phyloP scores from a whole-genome alignment of 2,888 invertebrate genomes.

The Dasypolia templi region DNA sequence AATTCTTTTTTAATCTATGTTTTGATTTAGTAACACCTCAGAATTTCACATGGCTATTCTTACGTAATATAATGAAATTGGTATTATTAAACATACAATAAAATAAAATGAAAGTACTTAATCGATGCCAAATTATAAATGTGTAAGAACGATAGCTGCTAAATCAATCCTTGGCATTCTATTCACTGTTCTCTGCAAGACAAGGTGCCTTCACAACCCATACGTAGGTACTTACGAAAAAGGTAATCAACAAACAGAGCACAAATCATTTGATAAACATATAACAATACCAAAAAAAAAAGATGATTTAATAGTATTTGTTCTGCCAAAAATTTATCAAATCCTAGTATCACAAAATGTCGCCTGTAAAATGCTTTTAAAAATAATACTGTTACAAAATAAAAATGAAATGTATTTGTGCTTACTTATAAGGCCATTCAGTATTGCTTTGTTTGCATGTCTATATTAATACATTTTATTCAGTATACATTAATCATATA shows the following conservation, averaged over 20 bases:
- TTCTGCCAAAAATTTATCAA: constrained; percentile 57
- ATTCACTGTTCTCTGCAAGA: constrained; percentile 52
- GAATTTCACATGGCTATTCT: background rate
- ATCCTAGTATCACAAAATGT: constrained; percentile 78
- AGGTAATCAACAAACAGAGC: constrained; percentile 31
- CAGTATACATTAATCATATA: constrained; percentile 57
- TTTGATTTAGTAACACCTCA: constrained; percentile 4
- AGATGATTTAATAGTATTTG: constrained; percentile 47
- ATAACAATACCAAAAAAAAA: constrained; percentile 31
- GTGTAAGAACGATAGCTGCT: constrained; percentile 11
- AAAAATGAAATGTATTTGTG: constrained; percentile 73
- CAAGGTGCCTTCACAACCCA: constrained; percentile 67
- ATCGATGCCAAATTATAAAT: constrained; percentile 27
- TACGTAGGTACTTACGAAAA: constrained; percentile 38
- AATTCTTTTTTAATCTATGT: background rate
- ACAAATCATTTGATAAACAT: constrained; percentile 44
- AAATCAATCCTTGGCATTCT: constrained; percentile 50
- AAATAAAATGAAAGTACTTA: background rate
- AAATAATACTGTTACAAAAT: constrained; percentile 82
- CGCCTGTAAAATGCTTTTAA: constrained; percentile 74
- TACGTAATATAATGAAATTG: background rate
- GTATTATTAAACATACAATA: background rate
- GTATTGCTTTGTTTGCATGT: constrained; percentile 81
- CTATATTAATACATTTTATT: constrained; percentile 62
- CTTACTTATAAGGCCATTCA: constrained; percentile 80